Conservation (phyloP, 2,797 vertebrate species). For the Neosalanx taihuensis region DNA sequence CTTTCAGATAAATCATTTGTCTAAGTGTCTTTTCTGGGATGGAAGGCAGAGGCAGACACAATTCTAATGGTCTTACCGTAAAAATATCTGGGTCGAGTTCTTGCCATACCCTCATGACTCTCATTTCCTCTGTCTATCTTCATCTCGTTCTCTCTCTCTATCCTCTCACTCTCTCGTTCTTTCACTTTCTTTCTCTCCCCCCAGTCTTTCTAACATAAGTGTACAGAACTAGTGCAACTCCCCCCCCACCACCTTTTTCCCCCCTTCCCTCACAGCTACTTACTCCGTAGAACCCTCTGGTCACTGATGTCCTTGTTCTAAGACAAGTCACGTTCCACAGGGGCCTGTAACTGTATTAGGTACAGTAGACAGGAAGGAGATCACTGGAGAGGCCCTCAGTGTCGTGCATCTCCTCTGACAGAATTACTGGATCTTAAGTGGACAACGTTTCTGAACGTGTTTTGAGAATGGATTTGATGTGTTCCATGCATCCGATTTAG, state of each 20-base stretch:
- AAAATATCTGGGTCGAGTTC: neutral
- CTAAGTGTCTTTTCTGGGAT: neutral
- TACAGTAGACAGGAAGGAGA: neutral
- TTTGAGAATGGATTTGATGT: neutral
- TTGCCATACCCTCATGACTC: neutral
- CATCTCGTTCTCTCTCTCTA: neutral
- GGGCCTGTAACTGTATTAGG: neutral
- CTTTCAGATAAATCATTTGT: neutral
- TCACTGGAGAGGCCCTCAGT: neutral
- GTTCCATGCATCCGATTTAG: neutral
- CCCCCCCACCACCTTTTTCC: too few species aligned
- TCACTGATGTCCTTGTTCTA: neutral
- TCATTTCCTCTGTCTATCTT: neutral
- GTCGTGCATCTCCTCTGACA: neutral
- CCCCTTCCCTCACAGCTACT: neutral
- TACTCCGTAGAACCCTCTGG: neutral
- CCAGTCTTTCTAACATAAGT: too few species aligned
- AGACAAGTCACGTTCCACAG: neutral
- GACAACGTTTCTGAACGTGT: neutral
- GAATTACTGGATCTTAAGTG: neutral
- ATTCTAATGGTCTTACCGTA: neutral
- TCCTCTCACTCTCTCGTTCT: conserved; percentile 3
- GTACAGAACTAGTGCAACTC: too few species aligned
- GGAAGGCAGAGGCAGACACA: conserved; percentile 11
- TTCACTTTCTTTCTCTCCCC: neutral